Base-by-base conservation (phyloP, 2,888 invertebrate species). In the Polymixis lichenea region DNA sequence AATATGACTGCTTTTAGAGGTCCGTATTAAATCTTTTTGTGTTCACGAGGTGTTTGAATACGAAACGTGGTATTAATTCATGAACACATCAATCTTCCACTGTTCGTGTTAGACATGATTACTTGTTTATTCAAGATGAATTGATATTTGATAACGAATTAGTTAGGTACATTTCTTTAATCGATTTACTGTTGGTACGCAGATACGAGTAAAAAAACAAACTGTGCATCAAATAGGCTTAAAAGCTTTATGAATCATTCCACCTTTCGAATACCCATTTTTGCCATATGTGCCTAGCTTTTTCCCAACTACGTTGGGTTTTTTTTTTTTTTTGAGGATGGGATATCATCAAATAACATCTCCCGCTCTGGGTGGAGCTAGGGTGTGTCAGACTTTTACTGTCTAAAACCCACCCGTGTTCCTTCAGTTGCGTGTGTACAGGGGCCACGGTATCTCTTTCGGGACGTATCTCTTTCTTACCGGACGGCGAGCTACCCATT, bases 51-150 rank as follows among this genome's bases (percentile, higher is more conserved):
- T 85, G 84, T 85, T 86, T 79, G 74, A 84, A 81, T 83, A 76
- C 65, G 75, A 73, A 86, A 80, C 72, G 67, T 89, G 82, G 85
- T 81, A 88, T 91, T 88, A 89, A 91, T 90, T 89, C 86, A 86
- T 90, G 84, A 90, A 90, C 91, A 89, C 93, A 94, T 94, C 93
- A 94, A 94, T 95, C 94, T 92, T 91, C 78, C 82, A 83, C 85
- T 89, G 90, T 82, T 90, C 87, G 86, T 78, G 81, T 82, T 85
- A 87, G 87, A 85, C 89, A 86, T 93, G 92, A 92, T 93, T 91
- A 92, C 91, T 90, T 92, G 89, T 93, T 92, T 92, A 89, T 89
- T 90, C 80, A 88, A 89, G 87, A 92, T 91, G 92, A 93, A 94
- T 94, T 92, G 92, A 89, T 91, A 90, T 89, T 83, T 89, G 87